Conservation (phyloP, 2,888 invertebrate species). For the Hoplodrina blanda region DNA sequence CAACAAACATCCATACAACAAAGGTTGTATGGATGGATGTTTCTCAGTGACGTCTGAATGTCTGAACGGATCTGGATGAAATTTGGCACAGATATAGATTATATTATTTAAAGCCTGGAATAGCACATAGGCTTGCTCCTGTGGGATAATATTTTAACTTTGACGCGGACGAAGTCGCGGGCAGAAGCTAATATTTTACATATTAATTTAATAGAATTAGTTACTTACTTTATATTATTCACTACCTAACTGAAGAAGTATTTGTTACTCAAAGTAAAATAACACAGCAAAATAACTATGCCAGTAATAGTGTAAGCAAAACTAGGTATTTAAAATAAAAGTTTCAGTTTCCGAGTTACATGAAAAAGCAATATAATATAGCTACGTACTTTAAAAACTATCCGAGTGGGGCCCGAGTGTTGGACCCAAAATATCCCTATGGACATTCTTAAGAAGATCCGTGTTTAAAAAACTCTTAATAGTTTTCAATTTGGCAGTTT, state of each 20-base stretch:
- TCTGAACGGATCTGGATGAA: no score
- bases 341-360: conserved; percentile 8
- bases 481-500: conserved; percentile 10
- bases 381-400: conserved; percentile 15
- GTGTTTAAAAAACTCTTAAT: conserved; percentile 1
- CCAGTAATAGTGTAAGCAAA: not conserved
- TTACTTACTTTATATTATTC: not conserved
- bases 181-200: no score
- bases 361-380: conserved; percentile 32
- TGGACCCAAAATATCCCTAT: not conserved
- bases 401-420: not conserved
- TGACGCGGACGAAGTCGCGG: no score
- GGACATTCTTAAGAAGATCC: not conserved
- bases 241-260: not conserved
- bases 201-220: not conserved
- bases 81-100: no score
- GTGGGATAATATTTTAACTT: no score
- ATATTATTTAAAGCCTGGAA: no score
- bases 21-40: no score
- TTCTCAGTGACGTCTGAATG: no score
- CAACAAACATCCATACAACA: no score
- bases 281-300: not conserved
- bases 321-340: not conserved
- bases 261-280: not conserved
- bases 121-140: no score